These are phyloP conservation scores for Struthio camelus DNA, from an alignment of 2,113 vertebrate genomes.

Conservation along the genomic window DNA sequence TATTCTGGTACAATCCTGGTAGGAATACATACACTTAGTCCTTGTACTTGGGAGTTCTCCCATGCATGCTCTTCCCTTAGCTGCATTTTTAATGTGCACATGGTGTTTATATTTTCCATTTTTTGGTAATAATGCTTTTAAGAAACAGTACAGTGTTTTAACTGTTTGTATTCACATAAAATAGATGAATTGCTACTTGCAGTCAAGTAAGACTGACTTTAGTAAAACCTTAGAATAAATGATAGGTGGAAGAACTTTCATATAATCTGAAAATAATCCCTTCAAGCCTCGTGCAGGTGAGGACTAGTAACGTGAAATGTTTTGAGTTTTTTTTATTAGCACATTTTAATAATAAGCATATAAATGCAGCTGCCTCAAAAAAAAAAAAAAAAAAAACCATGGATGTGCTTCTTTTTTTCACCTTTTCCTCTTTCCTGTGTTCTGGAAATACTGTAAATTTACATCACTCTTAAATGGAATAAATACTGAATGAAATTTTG, in stretches of 20 bases:
- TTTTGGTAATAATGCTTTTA: background rate
- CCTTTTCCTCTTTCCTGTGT: accelerated
- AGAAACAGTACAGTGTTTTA: background rate
- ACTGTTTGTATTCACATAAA: background rate
- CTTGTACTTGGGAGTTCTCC: background rate
- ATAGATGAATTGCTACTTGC: background rate
- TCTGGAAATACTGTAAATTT: background rate
- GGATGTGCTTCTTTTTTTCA: background rate
- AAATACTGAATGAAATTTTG: background rate
- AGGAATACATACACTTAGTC: background rate
- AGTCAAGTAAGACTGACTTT: background rate
- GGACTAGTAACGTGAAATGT: background rate
- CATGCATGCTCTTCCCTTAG: background rate
- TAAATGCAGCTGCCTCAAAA: background rate
- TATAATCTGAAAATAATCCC: background rate
- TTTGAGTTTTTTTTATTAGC: background rate
- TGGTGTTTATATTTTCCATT: background rate
- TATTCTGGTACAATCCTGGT: background rate
- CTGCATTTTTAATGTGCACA: background rate
- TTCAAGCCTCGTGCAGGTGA: background rate
- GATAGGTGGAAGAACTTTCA: background rate
- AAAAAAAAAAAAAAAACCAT: background rate
- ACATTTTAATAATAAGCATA: background rate
- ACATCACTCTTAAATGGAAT: background rate
- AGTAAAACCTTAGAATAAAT: background rate